Evolutionary conservation across 2,797 vertebrate species (phyloP).

Genomic region (Discoglossus pictus): DNA sequence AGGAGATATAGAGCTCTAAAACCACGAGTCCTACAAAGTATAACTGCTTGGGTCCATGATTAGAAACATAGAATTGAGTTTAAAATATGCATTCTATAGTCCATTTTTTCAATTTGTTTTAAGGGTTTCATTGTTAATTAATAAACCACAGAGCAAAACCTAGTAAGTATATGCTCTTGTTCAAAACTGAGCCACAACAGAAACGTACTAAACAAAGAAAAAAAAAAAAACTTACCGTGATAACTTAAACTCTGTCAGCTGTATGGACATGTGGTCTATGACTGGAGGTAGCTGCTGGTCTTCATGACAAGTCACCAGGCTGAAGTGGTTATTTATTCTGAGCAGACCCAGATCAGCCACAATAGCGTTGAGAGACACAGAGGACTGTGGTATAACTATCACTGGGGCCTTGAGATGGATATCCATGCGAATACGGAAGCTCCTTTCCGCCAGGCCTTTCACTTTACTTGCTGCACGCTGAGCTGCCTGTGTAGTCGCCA

Average conservation of each 20-base stretch:
- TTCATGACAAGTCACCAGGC: slow-evolving; percentile 64
- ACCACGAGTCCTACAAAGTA: no score
- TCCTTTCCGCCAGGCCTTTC: slow-evolving; percentile 86
- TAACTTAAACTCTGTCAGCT: slow-evolving; percentile 80
- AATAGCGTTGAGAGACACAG: slow-evolving; percentile 78
- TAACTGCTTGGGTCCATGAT: no score
- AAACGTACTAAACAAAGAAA: no score
- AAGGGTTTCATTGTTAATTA: no score
- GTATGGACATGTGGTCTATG: slow-evolving; percentile 80
- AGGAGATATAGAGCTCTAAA: no score
- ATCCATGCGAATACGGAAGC: slow-evolving; percentile 83
- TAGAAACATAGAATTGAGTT: no score
- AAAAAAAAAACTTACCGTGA: slow-evolving; percentile 68
- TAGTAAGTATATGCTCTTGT: no score
- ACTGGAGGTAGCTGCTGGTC: slow-evolving; percentile 72
- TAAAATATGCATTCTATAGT: no score
- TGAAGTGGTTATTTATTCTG: slow-evolving; percentile 78
- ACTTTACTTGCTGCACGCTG: slow-evolving; percentile 91
- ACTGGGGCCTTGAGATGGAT: slow-evolving; percentile 89
- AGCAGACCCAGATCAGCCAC: slow-evolving; percentile 91
- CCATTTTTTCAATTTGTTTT: no score
- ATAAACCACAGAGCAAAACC: no score
- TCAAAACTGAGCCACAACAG: no score
- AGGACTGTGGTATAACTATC: slow-evolving; percentile 89
- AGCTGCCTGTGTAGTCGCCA: slow-evolving; percentile 88